These are phyloP conservation scores for Chrysomela aeneicollis DNA, from an alignment of 2,888 invertebrate species.

Conservation along the genomic window DNA sequence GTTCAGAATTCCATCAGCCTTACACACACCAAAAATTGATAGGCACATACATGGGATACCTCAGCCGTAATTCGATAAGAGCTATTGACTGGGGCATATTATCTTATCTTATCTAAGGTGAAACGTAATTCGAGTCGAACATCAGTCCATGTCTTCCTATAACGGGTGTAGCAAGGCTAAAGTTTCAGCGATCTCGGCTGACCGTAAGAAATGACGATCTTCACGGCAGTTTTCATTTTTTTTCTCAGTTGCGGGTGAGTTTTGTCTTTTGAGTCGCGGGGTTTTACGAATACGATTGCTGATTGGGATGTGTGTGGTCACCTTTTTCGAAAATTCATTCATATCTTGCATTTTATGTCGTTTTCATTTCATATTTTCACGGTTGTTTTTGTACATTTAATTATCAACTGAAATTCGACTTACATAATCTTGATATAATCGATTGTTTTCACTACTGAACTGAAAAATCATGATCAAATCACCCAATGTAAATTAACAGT, in stretches of 20 bases:
- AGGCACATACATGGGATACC: slow-evolving; percentile 5
- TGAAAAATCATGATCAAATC: too few relatives aligned
- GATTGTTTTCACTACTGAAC: too few relatives aligned
- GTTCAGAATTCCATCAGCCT: neutral
- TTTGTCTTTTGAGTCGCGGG: neutral
- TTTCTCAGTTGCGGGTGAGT: neutral
- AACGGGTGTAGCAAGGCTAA: slow-evolving; percentile 7
- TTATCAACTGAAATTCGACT: too few relatives aligned
- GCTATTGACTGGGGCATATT: slow-evolving; percentile 9
- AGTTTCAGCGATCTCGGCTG: neutral
- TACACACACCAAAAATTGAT: neutral
- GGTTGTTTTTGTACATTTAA: too few relatives aligned
- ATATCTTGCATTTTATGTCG: too few relatives aligned
- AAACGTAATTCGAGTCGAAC: slow-evolving; percentile 20
- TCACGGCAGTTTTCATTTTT: neutral
- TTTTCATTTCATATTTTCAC: too few relatives aligned
- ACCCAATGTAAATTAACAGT: too few relatives aligned
- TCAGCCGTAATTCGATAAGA: slow-evolving; percentile 17
- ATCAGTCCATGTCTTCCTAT: slow-evolving; percentile 22
- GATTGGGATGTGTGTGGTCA: too few relatives aligned
- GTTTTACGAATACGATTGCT: neutral
- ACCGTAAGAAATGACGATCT: neutral
- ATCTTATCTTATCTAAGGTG: slow-evolving; percentile 36
- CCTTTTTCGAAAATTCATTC: too few relatives aligned
- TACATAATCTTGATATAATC: too few relatives aligned